These are phyloP conservation scores for Poecilia gillii DNA, from an alignment of 2,797 vertebrate species.

Conservation along the genomic window DNA sequence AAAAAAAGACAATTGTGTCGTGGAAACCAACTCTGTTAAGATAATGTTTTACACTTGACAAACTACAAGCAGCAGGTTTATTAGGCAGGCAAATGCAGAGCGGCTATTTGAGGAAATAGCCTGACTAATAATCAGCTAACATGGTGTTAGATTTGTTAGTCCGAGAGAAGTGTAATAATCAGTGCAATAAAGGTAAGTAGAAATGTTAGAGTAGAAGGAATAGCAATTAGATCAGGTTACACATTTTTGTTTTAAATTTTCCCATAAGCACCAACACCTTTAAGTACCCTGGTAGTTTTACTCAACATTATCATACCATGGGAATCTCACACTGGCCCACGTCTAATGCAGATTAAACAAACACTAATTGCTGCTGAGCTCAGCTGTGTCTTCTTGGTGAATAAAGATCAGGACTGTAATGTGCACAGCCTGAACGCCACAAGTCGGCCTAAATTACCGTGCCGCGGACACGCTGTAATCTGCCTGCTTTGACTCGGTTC, in stretches of 20 bases:
- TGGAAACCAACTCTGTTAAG: not conserved
- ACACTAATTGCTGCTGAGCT: not conserved
- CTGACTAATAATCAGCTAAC: not conserved
- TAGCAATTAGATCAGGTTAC: not conserved
- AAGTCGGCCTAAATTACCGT: conserved; percentile 11
- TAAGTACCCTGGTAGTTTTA: not conserved
- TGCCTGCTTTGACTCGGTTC: conserved; percentile 29
- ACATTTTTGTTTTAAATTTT: not conserved
- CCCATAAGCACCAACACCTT: not conserved
- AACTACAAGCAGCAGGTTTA: not conserved
- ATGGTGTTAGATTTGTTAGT: not conserved
- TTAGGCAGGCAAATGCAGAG: not conserved
- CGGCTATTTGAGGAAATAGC: not conserved
- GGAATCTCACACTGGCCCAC: not conserved
- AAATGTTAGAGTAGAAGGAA: not conserved
- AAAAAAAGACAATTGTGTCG: not conserved
- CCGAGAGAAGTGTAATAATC: not conserved
- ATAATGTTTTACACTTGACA: not conserved
- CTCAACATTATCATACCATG: not conserved
- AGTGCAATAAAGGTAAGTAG: not conserved
- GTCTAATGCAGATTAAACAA: conserved; percentile 12
- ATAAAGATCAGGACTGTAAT: conserved; percentile 14
- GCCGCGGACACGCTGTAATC: not conserved
- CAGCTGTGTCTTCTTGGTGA: not conserved
- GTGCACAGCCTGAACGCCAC: conserved; percentile 6